These are phyloP conservation scores for Aulostomus chinensis DNA, from an alignment of 2,797 vertebrate species.

Conservation along the genomic window DNA sequence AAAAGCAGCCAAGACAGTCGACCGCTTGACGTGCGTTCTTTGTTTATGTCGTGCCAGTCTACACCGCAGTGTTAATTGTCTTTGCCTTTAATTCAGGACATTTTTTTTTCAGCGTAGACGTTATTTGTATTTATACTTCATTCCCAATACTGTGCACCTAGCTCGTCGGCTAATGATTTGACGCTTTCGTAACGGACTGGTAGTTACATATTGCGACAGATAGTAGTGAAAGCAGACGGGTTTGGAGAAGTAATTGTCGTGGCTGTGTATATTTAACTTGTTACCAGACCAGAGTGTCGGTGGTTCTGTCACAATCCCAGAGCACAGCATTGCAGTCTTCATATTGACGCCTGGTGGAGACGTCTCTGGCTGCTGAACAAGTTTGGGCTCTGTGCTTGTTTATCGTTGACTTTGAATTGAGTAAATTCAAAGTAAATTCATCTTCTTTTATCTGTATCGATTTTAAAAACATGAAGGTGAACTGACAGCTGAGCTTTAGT, in stretches of 20 bases:
- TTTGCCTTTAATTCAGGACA: neutral
- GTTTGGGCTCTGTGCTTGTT: too few species aligned
- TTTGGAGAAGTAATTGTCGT: neutral
- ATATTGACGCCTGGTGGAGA: too few species aligned
- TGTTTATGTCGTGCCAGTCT: conserved; percentile 41
- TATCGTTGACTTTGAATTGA: too few species aligned
- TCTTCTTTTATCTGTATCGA: conserved; percentile 16
- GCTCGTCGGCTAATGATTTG: conserved; percentile 47
- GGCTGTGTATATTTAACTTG: neutral
- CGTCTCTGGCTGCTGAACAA: too few species aligned
- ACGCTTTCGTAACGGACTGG: conserved; percentile 47
- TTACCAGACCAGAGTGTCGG: too few species aligned
- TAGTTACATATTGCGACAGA: conserved; percentile 14
- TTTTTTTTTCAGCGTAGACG: neutral
- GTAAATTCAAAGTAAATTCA: too few species aligned
- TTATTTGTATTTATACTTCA: conserved; percentile 44
- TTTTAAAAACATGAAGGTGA: conserved; percentile 25
- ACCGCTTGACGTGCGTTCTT: conserved; percentile 37
- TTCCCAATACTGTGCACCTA: conserved; percentile 21
- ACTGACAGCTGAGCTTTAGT: conserved; percentile 28
- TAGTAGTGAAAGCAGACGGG: neutral
- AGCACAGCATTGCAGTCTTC: too few species aligned
- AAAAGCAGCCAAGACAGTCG: conserved; percentile 21
- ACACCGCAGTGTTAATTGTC: neutral
- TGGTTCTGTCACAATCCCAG: too few species aligned